Conservation (phyloP, 2,888 invertebrate genomes). For the Caenorhabditis wallacei region DNA sequence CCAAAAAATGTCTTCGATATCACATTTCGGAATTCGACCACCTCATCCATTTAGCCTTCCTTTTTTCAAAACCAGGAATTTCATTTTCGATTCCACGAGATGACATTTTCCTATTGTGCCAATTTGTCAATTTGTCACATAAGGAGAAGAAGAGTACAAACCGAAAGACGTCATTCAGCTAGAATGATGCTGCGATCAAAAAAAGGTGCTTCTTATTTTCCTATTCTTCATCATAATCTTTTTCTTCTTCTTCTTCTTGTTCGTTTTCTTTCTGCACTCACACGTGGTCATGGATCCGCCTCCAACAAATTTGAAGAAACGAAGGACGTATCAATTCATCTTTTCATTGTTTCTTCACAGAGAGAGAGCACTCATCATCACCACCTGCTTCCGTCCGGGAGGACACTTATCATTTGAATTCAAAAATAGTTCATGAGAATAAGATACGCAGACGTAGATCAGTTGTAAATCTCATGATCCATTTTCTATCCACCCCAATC, state of each 20-base stretch:
- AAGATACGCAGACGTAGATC: slow-evolving; percentile 42
- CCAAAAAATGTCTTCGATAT: slow-evolving; percentile 8
- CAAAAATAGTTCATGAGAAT: slow-evolving; percentile 18
- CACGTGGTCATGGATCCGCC: slow-evolving; percentile 31
- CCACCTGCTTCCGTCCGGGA: slow-evolving; percentile 45
- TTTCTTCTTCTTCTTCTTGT: not conserved
- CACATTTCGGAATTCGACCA: slow-evolving; percentile 30
- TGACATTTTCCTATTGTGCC: slow-evolving; percentile 21
- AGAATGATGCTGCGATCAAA: not conserved
- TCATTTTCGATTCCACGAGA: slow-evolving; percentile 49
- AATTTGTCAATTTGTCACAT: slow-evolving; percentile 45
- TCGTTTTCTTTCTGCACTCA: slow-evolving; percentile 29
- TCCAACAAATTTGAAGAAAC: slow-evolving; percentile 34
- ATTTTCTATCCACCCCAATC: slow-evolving; percentile 23
- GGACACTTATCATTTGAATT: slow-evolving; percentile 47
- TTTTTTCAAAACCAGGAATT: not conserved
- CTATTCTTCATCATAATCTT: slow-evolving; percentile 35
- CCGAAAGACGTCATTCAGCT: slow-evolving; percentile 30
- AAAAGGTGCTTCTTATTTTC: slow-evolving; percentile 33
- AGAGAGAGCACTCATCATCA: slow-evolving; percentile 44
- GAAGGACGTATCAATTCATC: slow-evolving; percentile 49
- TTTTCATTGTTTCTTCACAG: slow-evolving; percentile 44
- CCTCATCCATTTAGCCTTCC: not conserved
- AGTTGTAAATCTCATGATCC: slow-evolving; percentile 64
- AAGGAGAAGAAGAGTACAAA: slow-evolving; percentile 4